Percentiles rank a stretch among this genome's conserved stretches.
phyloP scores from a whole-genome alignment of 2,113 vertebrate genomes.

The Pollimyrus isidori region DNA sequence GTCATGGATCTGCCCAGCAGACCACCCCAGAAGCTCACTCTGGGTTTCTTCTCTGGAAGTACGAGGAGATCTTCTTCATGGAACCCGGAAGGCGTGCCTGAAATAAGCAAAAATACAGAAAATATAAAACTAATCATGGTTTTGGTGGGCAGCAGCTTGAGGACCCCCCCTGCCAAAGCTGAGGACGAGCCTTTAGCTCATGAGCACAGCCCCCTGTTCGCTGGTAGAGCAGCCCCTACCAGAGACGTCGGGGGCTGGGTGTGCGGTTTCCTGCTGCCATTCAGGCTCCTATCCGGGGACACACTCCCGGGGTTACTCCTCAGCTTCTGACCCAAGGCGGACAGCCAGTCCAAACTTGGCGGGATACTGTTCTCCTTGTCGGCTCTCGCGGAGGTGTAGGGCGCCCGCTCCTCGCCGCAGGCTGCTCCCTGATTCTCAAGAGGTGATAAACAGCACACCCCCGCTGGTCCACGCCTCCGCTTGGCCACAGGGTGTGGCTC shows the following conservation, averaged over 20 bases:
- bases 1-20: not conserved
- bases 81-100: conserved; percentile 64
- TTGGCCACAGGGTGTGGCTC: conserved; percentile 67
- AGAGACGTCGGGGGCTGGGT: conserved; percentile 48
- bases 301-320: conserved; percentile 46
- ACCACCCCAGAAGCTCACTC: conserved; percentile 36
- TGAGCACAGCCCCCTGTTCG: not conserved
- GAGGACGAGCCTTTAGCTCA: not conserved
- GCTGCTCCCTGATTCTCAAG: conserved; percentile 28
- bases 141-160: not conserved
- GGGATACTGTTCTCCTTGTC: conserved; percentile 84
- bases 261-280: conserved; percentile 56
- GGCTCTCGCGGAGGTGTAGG: conserved; percentile 32
- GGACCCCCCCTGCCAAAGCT: not conserved
- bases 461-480: conserved; percentile 50
- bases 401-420: conserved; percentile 28
- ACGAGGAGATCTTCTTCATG: conserved; percentile 88
- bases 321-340: conserved; percentile 73
- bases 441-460: conserved; percentile 51
- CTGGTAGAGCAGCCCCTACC: conserved; percentile 24
- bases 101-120: not conserved
- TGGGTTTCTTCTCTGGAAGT: conserved; percentile 70
- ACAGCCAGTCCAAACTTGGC: conserved; percentile 72
- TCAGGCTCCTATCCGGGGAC: conserved; percentile 44
- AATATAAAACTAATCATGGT: not conserved